Percentiles rank a stretch among this genome's conserved stretches.
These are phyloP conservation scores for Rhizomys pruinosus DNA, from an alignment of 2,113 vertebrate genomes.

Conservation along the genomic window DNA sequence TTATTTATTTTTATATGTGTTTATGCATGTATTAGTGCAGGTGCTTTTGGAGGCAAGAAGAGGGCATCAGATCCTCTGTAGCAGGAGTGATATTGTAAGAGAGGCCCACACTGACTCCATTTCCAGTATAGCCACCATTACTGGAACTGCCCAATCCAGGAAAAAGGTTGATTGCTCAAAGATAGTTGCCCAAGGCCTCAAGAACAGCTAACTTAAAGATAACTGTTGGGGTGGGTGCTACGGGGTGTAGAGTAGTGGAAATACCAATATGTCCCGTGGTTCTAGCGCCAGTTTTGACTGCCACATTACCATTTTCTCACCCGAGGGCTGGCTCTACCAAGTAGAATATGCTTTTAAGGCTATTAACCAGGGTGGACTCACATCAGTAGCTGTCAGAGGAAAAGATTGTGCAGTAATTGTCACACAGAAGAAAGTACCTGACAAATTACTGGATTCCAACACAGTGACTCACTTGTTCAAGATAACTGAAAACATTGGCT, in stretches of 20 bases:
- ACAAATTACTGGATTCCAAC: constrained; percentile 91
- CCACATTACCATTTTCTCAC: constrained; percentile 98
- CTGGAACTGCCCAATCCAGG: no score
- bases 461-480: background rate
- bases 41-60: background rate
- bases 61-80: background rate
- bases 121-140: no score
- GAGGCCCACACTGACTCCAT: no score
- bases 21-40: background rate
- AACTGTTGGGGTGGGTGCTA: background rate
- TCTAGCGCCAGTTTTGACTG: constrained; percentile 98
- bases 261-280: constrained; percentile 93
- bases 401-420: constrained; percentile 94
- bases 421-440: constrained; percentile 96
- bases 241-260: background rate
- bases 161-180: no score
- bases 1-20: background rate
- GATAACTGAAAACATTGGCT: constrained; percentile 94
- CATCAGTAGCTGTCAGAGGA: constrained; percentile 94
- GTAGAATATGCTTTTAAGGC: no score
- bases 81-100: background rate
- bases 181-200: no score
- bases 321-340: constrained; percentile 98
- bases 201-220: no score
- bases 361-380: constrained; percentile 94